These are phyloP conservation scores for Gorsachius magnificus DNA, from an alignment of 2,797 vertebrate genomes.

Conservation along the genomic window DNA sequence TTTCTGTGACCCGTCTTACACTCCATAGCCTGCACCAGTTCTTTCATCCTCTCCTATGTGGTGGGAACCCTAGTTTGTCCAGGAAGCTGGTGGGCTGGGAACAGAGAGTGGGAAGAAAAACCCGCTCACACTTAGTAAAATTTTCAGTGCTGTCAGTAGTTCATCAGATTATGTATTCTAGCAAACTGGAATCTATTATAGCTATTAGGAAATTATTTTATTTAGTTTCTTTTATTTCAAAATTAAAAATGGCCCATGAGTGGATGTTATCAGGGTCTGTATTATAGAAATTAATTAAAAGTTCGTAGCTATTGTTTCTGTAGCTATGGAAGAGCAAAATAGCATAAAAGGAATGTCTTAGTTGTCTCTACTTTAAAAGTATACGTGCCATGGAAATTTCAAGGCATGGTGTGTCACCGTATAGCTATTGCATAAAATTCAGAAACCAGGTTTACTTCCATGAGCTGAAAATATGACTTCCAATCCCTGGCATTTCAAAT, in stretches of 20 bases:
- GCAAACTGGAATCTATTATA: neutral
- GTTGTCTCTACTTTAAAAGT: neutral
- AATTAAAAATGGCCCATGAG: slow-evolving; percentile 33
- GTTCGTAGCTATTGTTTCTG: neutral
- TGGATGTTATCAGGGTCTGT: slow-evolving; percentile 18
- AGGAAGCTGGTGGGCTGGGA: neutral
- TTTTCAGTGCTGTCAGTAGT: neutral
- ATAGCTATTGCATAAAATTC: neutral
- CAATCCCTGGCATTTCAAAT: neutral
- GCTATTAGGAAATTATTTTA: slow-evolving; percentile 40
- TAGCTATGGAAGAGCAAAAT: slow-evolving; percentile 25
- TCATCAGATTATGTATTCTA: slow-evolving; percentile 14
- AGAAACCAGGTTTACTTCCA: neutral
- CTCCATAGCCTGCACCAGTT: neutral
- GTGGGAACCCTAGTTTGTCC: neutral
- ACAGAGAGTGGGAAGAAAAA: neutral
- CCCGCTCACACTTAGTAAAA: neutral
- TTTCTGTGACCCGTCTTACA: neutral
- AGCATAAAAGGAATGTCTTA: slow-evolving; percentile 10
- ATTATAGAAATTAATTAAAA: slow-evolving; percentile 50
- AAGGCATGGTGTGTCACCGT: neutral
- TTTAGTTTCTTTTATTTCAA: slow-evolving; percentile 43
- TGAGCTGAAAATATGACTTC: neutral
- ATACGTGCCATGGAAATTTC: neutral
- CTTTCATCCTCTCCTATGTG: neutral